Base-by-base conservation (phyloP, 2,113 vertebrate species). In the Mungos mungo region DNA sequence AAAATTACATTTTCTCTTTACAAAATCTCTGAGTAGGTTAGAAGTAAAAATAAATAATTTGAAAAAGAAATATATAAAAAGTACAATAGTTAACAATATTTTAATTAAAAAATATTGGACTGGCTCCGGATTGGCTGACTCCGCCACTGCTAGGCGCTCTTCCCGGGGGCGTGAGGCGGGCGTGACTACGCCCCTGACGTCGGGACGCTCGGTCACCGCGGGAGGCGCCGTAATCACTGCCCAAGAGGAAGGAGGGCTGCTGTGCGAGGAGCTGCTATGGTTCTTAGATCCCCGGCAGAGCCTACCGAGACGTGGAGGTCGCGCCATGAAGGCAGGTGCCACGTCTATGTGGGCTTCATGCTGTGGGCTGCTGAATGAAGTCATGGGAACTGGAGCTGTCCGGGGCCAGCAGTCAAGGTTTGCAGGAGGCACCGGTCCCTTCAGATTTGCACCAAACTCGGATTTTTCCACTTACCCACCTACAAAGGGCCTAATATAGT, bases 331-430 rank as follows among this genome's bases (percentile, higher is more conserved):
- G 99, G 99, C 99, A 10, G 99, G 99, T 97, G 99, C 99, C 74
- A 99, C 99, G 74, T 99, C 99, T 98, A 99, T 99, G 99, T 99
- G 99, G 99, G 99, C 99, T 97, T 99, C 99, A 90, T 99, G 99
- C 98, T 99, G 99, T 63, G 99, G 99, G 54, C 87, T 99, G 98
- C 99, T 99, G 99, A 99, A 99, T 98, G 99, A 99, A 99, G 99
- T 99, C 97, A 99, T 99, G 99, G 99, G 99, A 25, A 99, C 99
- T 0, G 99, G 99, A 95, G 99, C 99, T 0, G 99, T 99, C 86
- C 99, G 99, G 81, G 99, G 99, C 14, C 99, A 99, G 98, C 99
- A 99, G 98, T 98, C 99, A 1, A 99, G 99, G 68, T 99, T 99
- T 50, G 99, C 99, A 60, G 98, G 99, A 14, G 99, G 99, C 4